Evolutionary conservation across 2,113 vertebrate species (phyloP), one percentile per base, ranked within the genome.

Genomic region (Isichthys henryi): DNA sequence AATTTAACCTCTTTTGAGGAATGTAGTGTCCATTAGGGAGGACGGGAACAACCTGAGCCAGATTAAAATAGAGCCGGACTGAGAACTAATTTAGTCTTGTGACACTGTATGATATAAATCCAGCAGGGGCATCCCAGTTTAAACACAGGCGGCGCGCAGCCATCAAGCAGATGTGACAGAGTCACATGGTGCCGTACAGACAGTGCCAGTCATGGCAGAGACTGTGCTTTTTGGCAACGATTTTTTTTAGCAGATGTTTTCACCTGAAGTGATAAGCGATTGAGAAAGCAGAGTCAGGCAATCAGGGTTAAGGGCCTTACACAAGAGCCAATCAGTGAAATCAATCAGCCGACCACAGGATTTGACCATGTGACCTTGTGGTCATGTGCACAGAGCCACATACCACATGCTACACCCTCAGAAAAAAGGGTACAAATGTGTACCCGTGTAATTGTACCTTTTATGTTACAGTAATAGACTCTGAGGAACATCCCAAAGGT

Each of bases 21-120:
- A 88, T 88, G 87, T 45, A n/a, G 84, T 88, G 85, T 89, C 84
- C 87, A 88, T 90, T 89, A 91, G 35, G 87, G 62, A 87, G 53
- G 49, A 87, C 86, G n/a, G 49, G 50, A 35, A 87, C 27, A 35
- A 88, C 88, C 90, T 66, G 70, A 80, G 86, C 62, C 45, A 13
- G 74, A 50, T 91, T 90, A 91, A 91, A 92, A 92, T 92, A 92
- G 91, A 88, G 77, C 56, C 62, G 82, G 74, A 88, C 52, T 15
- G 4, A 82, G 87, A 49, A 31, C 45, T 90, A 74, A 88, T 84
- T 91, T 89, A 88, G 90, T 45, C 50, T 48, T 0, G 77, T 8
- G 49, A 50, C 87, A 86, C 82, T 88, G 50, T 90, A 89, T 91
- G 88, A 90, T 92, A 89, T 50, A 90, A 49, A 83, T 74, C 80